A percentile compares a stretch with the other conserved stretches of the same genome.
phyloP scores from a whole-genome alignment of 1,140 invertebrate genomes.

The Aphaenogaster rudis region DNA sequence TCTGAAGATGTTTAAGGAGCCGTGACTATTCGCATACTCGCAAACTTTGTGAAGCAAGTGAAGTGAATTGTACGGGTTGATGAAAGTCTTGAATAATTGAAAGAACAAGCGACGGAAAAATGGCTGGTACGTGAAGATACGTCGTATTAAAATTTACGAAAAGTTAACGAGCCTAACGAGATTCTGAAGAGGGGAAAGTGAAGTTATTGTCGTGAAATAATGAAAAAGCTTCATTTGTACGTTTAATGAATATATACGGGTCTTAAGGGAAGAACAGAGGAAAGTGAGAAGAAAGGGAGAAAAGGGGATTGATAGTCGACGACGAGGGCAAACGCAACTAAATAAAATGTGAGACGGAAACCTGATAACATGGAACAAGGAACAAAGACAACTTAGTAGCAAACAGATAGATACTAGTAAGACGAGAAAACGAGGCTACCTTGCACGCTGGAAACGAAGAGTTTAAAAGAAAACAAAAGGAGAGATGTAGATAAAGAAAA shows the following conservation, averaged over 20 bases:
- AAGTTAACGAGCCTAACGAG: constrained; percentile 13
- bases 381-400: neutral
- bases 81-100: neutral
- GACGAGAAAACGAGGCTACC: neutral
- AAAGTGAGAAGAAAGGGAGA: neutral
- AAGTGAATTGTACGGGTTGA: neutral
- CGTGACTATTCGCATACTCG: constrained; percentile 18
- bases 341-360: constrained; percentile 39
- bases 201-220: neutral
- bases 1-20: neutral
- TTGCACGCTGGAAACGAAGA: neutral
- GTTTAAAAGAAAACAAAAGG: neutral
- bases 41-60: neutral
- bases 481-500: constrained; percentile 15
- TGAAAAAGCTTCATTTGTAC: neutral
- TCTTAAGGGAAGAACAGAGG: neutral
- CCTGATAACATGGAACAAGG: neutral
- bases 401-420: constrained; percentile 11
- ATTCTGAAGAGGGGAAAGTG: neutral
- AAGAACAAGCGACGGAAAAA: neutral
- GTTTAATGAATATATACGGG: constrained; percentile 2
- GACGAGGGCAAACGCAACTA: neutral
- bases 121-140: neutral
- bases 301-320: neutral
- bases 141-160: neutral